phyloP scores from a whole-genome alignment of 2,797 vertebrate genomes.

The Furcifer pardalis region DNA sequence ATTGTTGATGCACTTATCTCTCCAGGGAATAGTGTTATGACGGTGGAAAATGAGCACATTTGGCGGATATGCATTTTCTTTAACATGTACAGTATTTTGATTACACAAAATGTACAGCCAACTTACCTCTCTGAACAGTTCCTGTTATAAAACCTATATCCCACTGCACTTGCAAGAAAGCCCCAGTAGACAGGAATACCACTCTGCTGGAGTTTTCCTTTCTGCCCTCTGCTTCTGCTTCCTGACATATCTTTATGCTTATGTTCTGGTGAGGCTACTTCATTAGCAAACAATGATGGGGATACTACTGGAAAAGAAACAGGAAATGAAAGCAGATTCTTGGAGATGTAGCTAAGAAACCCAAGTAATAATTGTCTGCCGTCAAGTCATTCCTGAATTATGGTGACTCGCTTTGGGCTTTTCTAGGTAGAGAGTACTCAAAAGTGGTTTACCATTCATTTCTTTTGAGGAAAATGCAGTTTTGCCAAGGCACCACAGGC shows the following conservation, averaged over 20 bases:
- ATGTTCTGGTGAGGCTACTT: background rate
- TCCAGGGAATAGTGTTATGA: too few relatives aligned
- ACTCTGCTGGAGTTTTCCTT: background rate
- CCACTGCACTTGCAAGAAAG: constrained; percentile 16
- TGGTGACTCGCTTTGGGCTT: too few relatives aligned
- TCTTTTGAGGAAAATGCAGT: too few relatives aligned
- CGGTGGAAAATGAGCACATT: too few relatives aligned
- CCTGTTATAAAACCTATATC: background rate
- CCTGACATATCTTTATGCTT: background rate
- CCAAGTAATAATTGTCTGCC: too few relatives aligned
- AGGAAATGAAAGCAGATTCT: background rate
- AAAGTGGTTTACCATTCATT: too few relatives aligned
- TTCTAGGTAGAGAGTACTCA: too few relatives aligned
- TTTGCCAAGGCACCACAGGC: too few relatives aligned
- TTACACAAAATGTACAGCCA: background rate
- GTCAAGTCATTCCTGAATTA: too few relatives aligned
- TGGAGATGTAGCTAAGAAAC: background rate
- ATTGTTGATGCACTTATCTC: too few relatives aligned
- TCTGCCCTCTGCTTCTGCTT: background rate
- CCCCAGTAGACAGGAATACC: constrained; percentile 5
- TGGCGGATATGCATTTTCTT: too few relatives aligned
- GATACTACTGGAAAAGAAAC: background rate
- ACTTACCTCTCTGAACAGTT: background rate
- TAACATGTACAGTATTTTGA: too few relatives aligned
- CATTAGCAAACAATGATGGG: background rate